Conservation (phyloP, 2,113 vertebrate genomes). For the Cephalopterus ornatus region DNA sequence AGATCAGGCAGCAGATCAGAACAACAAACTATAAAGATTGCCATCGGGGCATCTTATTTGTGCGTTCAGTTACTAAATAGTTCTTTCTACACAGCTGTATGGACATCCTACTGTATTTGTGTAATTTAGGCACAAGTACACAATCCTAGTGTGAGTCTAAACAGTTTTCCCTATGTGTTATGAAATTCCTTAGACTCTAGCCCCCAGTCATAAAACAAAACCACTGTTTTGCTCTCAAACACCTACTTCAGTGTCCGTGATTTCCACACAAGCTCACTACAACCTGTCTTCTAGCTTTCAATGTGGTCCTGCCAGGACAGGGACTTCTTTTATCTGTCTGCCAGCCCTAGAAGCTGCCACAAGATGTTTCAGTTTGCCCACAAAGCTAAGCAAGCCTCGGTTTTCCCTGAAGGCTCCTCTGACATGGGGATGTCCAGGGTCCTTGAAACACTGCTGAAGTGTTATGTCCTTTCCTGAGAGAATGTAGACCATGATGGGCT, state of each 20-base stretch:
- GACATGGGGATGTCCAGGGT: not conserved
- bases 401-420: not conserved
- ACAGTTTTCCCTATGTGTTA: not conserved
- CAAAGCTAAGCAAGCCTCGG: not conserved
- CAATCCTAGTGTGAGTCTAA: conserved; percentile 13
- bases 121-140: conserved; percentile 26
- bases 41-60: not conserved
- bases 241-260: not conserved
- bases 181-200: not conserved
- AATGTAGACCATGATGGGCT: not conserved
- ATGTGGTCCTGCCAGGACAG: accelerated
- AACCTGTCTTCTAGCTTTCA: not conserved
- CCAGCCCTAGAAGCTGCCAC: not conserved
- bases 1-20: not conserved
- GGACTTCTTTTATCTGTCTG: not conserved
- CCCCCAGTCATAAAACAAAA: not conserved
- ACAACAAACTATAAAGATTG: not conserved
- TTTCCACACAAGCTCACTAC: not conserved
- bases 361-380: not conserved
- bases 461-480: not conserved
- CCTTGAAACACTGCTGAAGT: not conserved
- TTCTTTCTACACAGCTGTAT: not conserved
- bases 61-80: not conserved
- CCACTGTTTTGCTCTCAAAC: not conserved
- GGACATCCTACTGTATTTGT: not conserved